Percentiles rank a stretch among this genome's conserved stretches.
phyloP scores from a whole-genome alignment of 2,797 vertebrate genomes.

The Oryzias dopingdopingensis region DNA sequence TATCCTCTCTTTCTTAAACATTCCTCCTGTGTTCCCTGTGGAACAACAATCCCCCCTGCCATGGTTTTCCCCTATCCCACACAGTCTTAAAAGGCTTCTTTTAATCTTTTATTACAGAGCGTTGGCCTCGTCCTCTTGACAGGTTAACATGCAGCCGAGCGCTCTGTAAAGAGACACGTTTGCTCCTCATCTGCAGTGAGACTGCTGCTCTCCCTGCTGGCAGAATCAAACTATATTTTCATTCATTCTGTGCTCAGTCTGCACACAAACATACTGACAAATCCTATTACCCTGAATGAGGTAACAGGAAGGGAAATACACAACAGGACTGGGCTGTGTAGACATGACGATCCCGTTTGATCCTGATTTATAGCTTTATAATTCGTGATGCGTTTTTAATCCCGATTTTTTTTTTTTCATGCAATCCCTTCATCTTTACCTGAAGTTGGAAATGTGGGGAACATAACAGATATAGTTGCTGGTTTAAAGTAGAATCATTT shows the following conservation, averaged over 20 bases:
- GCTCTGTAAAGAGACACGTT: not conserved
- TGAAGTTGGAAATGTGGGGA: not conserved
- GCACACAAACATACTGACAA: no score
- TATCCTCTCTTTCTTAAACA: constrained; percentile 33
- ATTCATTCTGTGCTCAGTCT: no score
- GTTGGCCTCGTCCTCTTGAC: constrained; percentile 26
- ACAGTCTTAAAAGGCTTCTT: constrained; percentile 68
- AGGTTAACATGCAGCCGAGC: constrained; percentile 21
- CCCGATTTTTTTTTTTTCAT: not conserved
- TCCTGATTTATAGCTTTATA: not conserved
- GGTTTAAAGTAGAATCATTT: no score
- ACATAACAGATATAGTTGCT: no score
- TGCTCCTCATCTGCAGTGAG: no score
- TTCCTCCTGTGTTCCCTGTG: constrained; percentile 18
- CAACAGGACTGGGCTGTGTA: not conserved
- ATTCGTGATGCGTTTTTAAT: not conserved
- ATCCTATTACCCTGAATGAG: not conserved
- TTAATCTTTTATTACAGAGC: constrained; percentile 71
- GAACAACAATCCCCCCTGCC: constrained; percentile 32
- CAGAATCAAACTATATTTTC: no score
- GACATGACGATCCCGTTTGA: not conserved
- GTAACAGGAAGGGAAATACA: not conserved
- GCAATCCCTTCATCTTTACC: constrained; percentile 6
- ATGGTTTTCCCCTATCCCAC: constrained; percentile 17
- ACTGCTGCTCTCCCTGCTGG: no score